These are phyloP conservation scores for Dolichoris vasculosae DNA, from an alignment of 1,140 invertebrate genomes.

Conservation along the genomic window DNA sequence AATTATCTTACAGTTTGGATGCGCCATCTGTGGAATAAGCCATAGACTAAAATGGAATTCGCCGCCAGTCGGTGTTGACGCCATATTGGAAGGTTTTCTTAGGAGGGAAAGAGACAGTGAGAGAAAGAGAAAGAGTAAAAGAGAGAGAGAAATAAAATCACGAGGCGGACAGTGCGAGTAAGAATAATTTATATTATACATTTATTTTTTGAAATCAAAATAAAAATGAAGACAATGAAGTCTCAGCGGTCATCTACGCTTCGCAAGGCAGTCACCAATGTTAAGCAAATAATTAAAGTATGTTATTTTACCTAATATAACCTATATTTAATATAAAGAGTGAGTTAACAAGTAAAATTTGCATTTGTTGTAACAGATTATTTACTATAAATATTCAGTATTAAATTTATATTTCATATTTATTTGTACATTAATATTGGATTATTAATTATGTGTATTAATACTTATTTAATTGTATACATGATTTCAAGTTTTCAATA, in stretches of 20 bases:
- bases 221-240: constrained; percentile 54
- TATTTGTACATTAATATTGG: neutral
- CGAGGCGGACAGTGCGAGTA: too few relatives aligned
- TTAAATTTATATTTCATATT: neutral
- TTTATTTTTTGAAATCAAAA: constrained; percentile 1
- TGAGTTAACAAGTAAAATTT: neutral
- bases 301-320: constrained; percentile 8
- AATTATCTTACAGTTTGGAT: too few relatives aligned
- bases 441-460: neutral
- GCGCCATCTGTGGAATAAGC: too few relatives aligned
- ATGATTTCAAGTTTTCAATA: neutral
- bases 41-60: neutral
- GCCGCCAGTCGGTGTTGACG: too few relatives aligned
- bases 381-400: neutral
- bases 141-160: too few relatives aligned
- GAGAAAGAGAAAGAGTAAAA: too few relatives aligned
- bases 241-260: constrained; percentile 54
- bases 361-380: too few relatives aligned
- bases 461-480: neutral
- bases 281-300: constrained; percentile 45
- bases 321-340: neutral
- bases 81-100: too few relatives aligned
- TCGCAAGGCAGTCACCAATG: constrained; percentile 57
- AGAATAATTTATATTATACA: neutral
- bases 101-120: too few relatives aligned